Percentiles rank a stretch among this genome's conserved stretches.
These are phyloP conservation scores for Tauraco hartlaubi DNA, from an alignment of 2,797 vertebrate species.

Conservation along the genomic window DNA sequence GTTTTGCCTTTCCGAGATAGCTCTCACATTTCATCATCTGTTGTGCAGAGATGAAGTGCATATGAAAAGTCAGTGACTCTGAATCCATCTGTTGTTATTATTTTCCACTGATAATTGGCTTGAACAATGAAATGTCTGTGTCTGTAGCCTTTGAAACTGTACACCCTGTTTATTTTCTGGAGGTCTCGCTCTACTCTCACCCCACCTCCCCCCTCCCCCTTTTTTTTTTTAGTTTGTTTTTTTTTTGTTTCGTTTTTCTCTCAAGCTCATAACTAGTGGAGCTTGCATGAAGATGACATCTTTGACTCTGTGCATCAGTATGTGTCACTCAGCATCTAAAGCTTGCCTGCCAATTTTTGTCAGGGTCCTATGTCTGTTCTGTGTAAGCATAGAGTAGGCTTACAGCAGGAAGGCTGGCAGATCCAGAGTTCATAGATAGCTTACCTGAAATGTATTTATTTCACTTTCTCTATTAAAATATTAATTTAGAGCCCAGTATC, in stretches of 20 bases:
- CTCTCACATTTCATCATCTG: slow-evolving; percentile 90
- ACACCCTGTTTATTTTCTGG: slow-evolving; percentile 99
- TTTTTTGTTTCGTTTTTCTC: slow-evolving; percentile 59
- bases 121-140: slow-evolving; percentile 99
- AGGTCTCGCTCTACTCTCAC: slow-evolving; percentile 81
- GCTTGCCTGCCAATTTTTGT: slow-evolving; percentile 76
- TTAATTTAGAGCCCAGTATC: slow-evolving; percentile 73
- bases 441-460: slow-evolving; percentile 75
- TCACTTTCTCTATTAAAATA: slow-evolving; percentile 77
- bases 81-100: slow-evolving; percentile 99
- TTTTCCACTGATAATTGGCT: slow-evolving; percentile 99
- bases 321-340: slow-evolving; percentile 84
- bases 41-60: slow-evolving; percentile 89
- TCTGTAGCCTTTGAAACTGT: slow-evolving; percentile 96
- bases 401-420: slow-evolving; percentile 63
- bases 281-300: slow-evolving; percentile 84
- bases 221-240: not conserved
- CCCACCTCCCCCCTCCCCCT: not conserved
- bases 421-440: slow-evolving; percentile 48
- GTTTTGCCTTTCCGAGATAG: slow-evolving; percentile 86
- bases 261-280: slow-evolving; percentile 77
- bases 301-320: slow-evolving; percentile 83
- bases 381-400: not conserved
- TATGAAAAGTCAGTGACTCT: slow-evolving; percentile 94
- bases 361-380: slow-evolving; percentile 67